Base-by-base conservation (phyloP, 2,888 invertebrate genomes). In the Heliconius ethilla region DNA sequence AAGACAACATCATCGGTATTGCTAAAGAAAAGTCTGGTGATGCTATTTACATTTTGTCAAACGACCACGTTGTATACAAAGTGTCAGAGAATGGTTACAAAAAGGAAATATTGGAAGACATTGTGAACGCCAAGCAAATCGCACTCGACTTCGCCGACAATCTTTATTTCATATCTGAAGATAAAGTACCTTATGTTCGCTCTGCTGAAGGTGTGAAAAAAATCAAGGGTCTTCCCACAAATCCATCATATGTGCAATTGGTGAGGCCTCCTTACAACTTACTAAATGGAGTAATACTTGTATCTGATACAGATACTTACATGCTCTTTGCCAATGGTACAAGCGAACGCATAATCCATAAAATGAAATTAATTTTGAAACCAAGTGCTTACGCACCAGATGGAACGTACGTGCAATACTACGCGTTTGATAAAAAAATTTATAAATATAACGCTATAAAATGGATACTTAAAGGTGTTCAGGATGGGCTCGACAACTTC, bases 321-420 rank as follows among this genome's bases (percentile, higher is more conserved):
- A 29, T 86, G 0, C 81, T 86, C 0, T 88, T 87, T 45, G 80
- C 84, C 0, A 90, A 92, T 65, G 91, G 90, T 0, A 85, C 88
- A 0, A 84, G 83, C 51, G 87, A 89, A 78, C 0, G 51, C 0
- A 77, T 79, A 0, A 84, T 85, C 0, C 80, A 90, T 29, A 82
- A 84, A 10, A 84, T 91, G 3, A 33, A 82, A 25, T 51, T 82
- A 1, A 74, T 81, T 7, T 84, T 83, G 0, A 86, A 84, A 10
- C 91, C 92, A 0, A 84, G 89, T 0, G 93, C 92, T 3, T 89
- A 85, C 62, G 84, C 86, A 0, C 81, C 88, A 76, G 92, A 93
- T 79, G 88, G 85, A 0, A 83, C 88, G 0, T 77, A 91, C 0
- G 82, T 92, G 2, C 88, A 91, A 40, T 92, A 89, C 80, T 90